phyloP scores from a whole-genome alignment of 2,888 invertebrate genomes.

The Cecidostiba fungosa region DNA sequence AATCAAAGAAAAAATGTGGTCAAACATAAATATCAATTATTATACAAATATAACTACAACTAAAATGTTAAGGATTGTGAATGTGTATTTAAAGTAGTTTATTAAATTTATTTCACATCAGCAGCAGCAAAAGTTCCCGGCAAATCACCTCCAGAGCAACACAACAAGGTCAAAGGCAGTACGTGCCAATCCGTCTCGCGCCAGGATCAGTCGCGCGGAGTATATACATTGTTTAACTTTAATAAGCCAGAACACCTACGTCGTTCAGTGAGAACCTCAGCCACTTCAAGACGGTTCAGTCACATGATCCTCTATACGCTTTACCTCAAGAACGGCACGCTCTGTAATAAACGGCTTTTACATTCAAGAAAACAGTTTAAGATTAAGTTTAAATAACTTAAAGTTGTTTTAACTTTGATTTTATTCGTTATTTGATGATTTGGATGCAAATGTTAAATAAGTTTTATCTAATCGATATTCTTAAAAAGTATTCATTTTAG shows the following conservation, averaged over 20 bases:
- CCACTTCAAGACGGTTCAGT: not conserved
- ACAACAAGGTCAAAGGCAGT: slow-evolving; percentile 8
- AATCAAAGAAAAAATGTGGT: slow-evolving; percentile 1
- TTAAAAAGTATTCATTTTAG: too few species aligned
- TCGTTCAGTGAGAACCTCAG: not conserved
- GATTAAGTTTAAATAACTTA: not conserved
- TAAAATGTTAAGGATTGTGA: not conserved
- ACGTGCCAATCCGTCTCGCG: slow-evolving; percentile 42
- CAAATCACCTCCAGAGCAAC: not conserved
- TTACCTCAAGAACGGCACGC: not conserved
- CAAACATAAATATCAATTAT: not conserved
- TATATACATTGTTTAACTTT: slow-evolving; percentile 51
- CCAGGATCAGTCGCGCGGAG: slow-evolving; percentile 38
- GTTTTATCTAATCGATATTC: too few species aligned
- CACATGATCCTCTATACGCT: not conserved
- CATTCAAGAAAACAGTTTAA: not conserved
- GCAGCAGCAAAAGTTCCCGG: not conserved
- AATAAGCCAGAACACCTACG: slow-evolving; percentile 40
- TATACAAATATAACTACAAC: not conserved
- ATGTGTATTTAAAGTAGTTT: not conserved
- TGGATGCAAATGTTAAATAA: too few species aligned
- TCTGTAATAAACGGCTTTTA: not conserved
- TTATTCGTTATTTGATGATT: too few species aligned
- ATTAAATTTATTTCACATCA: not conserved
- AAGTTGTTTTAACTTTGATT: too few species aligned